Evolutionary conservation across 64 coral and sea anemone genomes (phyloP), one percentile per base, ranked within the genome.

Genomic region (Montipora sp.): DNA sequence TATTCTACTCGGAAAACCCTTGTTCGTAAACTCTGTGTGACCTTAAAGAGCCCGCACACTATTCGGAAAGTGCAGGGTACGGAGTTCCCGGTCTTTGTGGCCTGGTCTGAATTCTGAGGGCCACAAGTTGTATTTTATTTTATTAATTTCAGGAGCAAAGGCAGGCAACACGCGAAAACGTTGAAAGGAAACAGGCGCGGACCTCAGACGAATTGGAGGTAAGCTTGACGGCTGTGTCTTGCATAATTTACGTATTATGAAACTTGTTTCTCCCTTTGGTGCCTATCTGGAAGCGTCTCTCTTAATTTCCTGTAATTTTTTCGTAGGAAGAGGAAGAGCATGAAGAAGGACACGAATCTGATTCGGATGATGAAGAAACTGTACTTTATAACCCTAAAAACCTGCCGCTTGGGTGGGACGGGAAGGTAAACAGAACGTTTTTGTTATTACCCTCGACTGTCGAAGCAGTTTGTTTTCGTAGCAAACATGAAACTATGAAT

Each of bases 311-410:
- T 57, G 6, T 6, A 8, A 57, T 63, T 23, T 55, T 58, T 21
- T 83, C 43, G 8, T 18, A 99, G 98, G 98, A 99, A 44, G 98
- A 99, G 77, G 98, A 99, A 73, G 92, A 94, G 46, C 92, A 99
- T 16, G 98, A 99, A 61, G 98, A 96, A 70, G 95, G 92, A 0
- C 90, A 96, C 44, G 98, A 99, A 51, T 96, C 98, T 5, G 98
- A 99, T 75, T 99, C 98, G 47, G 98, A 99, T 67, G 98, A 99
- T 76, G 98, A 99, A 90, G 98, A 99, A 90, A 99, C 94, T 69
- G 98, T 99, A 47, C 80, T 99, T 60, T 99, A 99, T 80, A 99
- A 99, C 80, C 98, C 98, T 7, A 99, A 99, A 88, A 99, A 99
- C 77, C 89, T 99, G 23, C 98, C 98, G 43, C 87, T 99, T 0